phyloP scores from a whole-genome alignment of 2,888 invertebrate genomes.

The Chaetogeoica ovagalla region DNA sequence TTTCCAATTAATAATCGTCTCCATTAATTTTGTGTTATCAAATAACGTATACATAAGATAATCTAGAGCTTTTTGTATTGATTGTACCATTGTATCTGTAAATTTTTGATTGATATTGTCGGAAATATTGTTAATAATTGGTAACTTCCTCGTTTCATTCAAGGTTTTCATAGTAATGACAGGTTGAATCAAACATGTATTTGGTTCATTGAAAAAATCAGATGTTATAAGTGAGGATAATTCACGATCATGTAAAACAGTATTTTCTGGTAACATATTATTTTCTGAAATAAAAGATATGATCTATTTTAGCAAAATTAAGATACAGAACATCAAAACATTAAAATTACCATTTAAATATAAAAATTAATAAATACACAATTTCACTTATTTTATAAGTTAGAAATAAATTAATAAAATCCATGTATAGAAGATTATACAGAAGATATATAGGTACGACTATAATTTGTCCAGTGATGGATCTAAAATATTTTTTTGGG shows the following conservation, averaged over 20 bases:
- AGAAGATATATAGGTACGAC: too few species aligned
- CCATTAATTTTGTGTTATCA: constrained; percentile 20
- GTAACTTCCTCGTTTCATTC: background rate
- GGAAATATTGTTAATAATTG: background rate
- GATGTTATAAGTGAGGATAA: constrained; percentile 1
- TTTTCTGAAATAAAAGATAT: constrained; percentile 5
- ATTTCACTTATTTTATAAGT: background rate
- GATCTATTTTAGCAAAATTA: background rate
- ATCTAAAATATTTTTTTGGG: too few species aligned
- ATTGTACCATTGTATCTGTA: constrained; percentile 11
- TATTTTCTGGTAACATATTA: background rate
- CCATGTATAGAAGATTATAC: too few species aligned
- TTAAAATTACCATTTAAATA: background rate
- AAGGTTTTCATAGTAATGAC: constrained; percentile 38
- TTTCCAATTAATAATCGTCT: constrained; percentile 6
- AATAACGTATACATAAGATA: constrained; percentile 19
- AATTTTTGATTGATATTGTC: background rate
- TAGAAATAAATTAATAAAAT: background rate
- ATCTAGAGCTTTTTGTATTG: constrained; percentile 22
- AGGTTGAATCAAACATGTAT: constrained; percentile 28
- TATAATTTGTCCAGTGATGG: too few species aligned
- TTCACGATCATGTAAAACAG: background rate
- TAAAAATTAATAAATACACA: too few species aligned
- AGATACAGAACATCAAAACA: background rate
- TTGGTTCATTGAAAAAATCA: background rate